Evolutionary conservation across 2,888 invertebrate species (phyloP).

Genomic region (Mythimna albipuncta): DNA sequence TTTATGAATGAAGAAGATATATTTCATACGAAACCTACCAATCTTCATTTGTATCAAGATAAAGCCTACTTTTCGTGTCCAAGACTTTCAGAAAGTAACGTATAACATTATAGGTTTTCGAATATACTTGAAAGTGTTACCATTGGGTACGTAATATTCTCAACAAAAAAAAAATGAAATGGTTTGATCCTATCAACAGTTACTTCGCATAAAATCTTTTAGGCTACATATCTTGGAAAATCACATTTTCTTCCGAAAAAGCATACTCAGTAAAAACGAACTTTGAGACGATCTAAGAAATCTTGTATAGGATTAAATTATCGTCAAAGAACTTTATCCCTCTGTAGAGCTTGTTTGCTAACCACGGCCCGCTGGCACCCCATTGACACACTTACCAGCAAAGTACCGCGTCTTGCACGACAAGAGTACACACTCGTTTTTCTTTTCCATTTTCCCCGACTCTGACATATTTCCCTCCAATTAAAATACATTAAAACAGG

Average conservation of each 20-base stretch:
- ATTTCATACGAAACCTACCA: neutral
- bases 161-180: constrained; percentile 16
- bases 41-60: neutral
- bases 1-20: constrained; percentile 3
- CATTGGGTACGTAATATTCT: neutral
- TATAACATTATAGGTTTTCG: neutral
- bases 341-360: constrained; percentile 42
- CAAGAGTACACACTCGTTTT: constrained; percentile 48
- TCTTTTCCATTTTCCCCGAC: constrained; percentile 25
- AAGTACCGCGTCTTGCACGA: constrained; percentile 36
- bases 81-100: neutral
- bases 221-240: neutral
- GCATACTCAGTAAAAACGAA: constrained; percentile 5
- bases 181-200: constrained; percentile 18
- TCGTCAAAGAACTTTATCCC: constrained; percentile 35
- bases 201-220: neutral
- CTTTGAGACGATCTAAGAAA: constrained; percentile 15
- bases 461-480: constrained; percentile 28
- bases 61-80: neutral
- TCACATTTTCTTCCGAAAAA: neutral
- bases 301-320: constrained; percentile 33
- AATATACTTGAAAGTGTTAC: neutral
- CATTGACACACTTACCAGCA: constrained; percentile 55
- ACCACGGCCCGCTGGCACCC: constrained; percentile 22
- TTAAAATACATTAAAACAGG: constrained; percentile 29